These are phyloP conservation scores for Periphyllus acericola DNA, from an alignment of 2,888 invertebrate genomes.

Conservation along the genomic window DNA sequence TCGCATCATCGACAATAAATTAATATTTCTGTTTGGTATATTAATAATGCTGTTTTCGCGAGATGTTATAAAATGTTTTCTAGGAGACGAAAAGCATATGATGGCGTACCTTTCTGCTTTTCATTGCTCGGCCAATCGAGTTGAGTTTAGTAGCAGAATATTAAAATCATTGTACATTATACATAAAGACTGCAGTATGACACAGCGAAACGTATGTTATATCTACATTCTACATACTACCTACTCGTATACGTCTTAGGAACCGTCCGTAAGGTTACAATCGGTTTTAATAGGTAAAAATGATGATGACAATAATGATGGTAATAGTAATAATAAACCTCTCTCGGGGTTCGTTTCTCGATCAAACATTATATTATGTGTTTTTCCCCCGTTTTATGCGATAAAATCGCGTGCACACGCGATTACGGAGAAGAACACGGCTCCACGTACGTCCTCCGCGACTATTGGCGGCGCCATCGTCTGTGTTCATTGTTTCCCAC, in stretches of 20 bases:
- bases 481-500: neutral
- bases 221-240: too few relatives aligned
- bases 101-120: neutral
- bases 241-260: too few relatives aligned
- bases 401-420: neutral
- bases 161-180: neutral
- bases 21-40: too few relatives aligned
- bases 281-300: neutral
- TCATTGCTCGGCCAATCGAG: neutral
- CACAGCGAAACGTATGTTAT: too few relatives aligned
- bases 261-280: neutral
- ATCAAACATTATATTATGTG: neutral
- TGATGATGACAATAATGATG: neutral
- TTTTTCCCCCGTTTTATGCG: neutral
- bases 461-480: neutral
- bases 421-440: neutral
- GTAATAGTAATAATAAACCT: neutral
- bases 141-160: neutral
- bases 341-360: neutral
- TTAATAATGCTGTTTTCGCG: too few relatives aligned
- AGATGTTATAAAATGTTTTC: neutral
- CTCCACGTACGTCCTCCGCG: neutral
- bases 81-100: neutral
- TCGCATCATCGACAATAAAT: too few relatives aligned
- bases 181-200: too few relatives aligned